Evolutionary conservation across 2,797 vertebrate species (phyloP), one percentile per base, ranked within the genome.

Genomic region (Pseudochaenichthys georgianus): DNA sequence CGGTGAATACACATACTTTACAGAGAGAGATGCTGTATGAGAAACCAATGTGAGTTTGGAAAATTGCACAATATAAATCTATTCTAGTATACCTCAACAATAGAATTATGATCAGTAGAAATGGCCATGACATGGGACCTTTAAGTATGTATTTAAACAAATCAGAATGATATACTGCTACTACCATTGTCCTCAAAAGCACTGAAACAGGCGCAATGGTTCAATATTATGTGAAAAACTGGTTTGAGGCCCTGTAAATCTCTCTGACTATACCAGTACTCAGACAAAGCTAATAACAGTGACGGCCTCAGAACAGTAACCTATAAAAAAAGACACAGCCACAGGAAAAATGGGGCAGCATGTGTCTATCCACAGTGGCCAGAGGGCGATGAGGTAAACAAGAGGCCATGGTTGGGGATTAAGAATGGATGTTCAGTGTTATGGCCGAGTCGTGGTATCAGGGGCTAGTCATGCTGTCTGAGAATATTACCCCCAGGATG

Each of bases 401-500:
- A 84, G 64, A 88, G 76, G 83, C 85, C 87, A 79, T 55, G 70
- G 82, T 84, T 83, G 79, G 85, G 77, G 88, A 90, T 90, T 90
- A 87, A 85, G 82, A 87, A 86, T 58, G 78, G 75, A 84, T 70
- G 70, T 54, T 75, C 79, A 28, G 78, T 69, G 81, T 87, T 87
- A 73, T 64, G 69, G 78, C 34, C 8, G 12, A 85, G 82, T 85
- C 75, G 52, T 34, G 4, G 70, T 79, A 70, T 86, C 86, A 70
- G 87, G 79, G 74, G 73, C 77, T 70, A 80, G 80, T 84, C 62
- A 11, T 75, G 77, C 85, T 84, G 89, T 81, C 75, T 73, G 84
- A 84, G 83, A 94, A 89, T 89, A 93, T 93, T 90, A 91, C 81
- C 73, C 87, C 55, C 21, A 0, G 42, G 46, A 86, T 81, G 64